A percentile compares a stretch with the other conserved stretches of the same genome.
These are phyloP conservation scores for Acrocephalus kingi DNA, from an alignment of 2,113 vertebrate species.

Conservation along the genomic window DNA sequence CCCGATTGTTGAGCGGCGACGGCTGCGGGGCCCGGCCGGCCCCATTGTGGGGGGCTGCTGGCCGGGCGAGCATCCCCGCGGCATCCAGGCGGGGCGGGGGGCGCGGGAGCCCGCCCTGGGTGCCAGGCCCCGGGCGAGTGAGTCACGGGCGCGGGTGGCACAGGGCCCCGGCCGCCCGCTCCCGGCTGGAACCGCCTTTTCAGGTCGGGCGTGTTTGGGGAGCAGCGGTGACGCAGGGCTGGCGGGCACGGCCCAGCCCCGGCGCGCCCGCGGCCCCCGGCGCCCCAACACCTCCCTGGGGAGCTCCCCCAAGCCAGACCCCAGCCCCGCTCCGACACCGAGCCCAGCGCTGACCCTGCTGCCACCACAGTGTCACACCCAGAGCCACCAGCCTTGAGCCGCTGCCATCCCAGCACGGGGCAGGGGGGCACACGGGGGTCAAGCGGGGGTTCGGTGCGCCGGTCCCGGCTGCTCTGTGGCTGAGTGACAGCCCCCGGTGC, in stretches of 20 bases:
- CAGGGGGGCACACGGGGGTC: not conserved
- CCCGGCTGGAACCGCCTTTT: constrained; percentile 66
- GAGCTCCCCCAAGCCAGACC: not conserved
- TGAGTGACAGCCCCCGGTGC: constrained; percentile 60
- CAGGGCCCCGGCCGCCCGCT: constrained; percentile 13
- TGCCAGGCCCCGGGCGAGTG: not conserved
- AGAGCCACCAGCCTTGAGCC: not conserved
- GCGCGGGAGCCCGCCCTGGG: not conserved
- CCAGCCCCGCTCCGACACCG: accelerated
- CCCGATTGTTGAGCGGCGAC: constrained; percentile 22
- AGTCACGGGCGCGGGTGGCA: constrained; percentile 39
- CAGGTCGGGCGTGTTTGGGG: constrained; percentile 66
- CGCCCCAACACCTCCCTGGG: not conserved
- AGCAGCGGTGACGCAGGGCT: constrained; percentile 54
- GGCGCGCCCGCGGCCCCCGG: constrained; percentile 27
- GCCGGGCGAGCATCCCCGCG: not conserved
- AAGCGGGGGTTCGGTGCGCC: not conserved
- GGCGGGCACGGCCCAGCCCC: constrained; percentile 38
- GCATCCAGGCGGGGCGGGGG: not conserved
- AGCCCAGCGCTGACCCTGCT: not conserved
- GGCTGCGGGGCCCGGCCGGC: not conserved
- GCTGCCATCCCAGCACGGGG: accelerated
- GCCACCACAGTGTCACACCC: accelerated
- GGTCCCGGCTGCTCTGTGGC: not conserved
- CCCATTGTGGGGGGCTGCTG: not conserved